phyloP scores from a whole-genome alignment of 2,797 vertebrate genomes.

The Epinephelus awoara region DNA sequence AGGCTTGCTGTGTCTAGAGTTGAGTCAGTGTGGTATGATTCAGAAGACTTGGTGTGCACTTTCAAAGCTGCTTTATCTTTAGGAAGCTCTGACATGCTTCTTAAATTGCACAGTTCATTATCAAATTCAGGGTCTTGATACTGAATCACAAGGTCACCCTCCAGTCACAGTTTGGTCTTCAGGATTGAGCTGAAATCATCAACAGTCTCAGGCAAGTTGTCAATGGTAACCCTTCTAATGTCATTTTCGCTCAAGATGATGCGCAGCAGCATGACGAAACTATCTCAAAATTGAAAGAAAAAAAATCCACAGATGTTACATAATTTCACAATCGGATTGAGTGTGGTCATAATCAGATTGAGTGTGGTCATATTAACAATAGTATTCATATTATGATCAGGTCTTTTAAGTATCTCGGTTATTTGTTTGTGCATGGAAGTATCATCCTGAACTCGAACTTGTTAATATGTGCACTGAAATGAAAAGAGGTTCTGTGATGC shows the following conservation, averaged over 20 bases:
- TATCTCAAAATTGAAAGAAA: background rate
- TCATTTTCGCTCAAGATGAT: constrained; percentile 13
- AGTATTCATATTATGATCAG: background rate
- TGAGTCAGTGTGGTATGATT: constrained; percentile 25
- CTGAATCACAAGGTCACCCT: constrained; percentile 30
- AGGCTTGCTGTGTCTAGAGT: constrained; percentile 39
- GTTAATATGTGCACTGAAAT: background rate
- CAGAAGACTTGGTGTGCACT: background rate
- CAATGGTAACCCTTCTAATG: constrained; percentile 8
- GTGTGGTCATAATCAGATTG: background rate
- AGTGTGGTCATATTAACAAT: background rate
- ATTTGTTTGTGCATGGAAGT: constrained; percentile 1
- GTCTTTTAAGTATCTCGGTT: background rate
- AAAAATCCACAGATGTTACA: background rate
- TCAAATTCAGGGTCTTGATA: constrained; percentile 32
- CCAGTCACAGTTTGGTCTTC: constrained; percentile 36
- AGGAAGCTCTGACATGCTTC: constrained; percentile 15
- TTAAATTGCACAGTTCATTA: constrained; percentile 23
- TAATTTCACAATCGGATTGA: background rate
- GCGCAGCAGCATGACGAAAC: constrained; percentile 23
- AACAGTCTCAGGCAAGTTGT: constrained; percentile 23
- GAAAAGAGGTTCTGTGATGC: background rate
- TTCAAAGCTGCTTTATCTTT: constrained; percentile 27
- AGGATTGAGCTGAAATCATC: constrained; percentile 21
- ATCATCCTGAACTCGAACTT: background rate